Base-by-base conservation (phyloP, 2,888 invertebrate genomes). In the Ornithoptera alexandrae region DNA sequence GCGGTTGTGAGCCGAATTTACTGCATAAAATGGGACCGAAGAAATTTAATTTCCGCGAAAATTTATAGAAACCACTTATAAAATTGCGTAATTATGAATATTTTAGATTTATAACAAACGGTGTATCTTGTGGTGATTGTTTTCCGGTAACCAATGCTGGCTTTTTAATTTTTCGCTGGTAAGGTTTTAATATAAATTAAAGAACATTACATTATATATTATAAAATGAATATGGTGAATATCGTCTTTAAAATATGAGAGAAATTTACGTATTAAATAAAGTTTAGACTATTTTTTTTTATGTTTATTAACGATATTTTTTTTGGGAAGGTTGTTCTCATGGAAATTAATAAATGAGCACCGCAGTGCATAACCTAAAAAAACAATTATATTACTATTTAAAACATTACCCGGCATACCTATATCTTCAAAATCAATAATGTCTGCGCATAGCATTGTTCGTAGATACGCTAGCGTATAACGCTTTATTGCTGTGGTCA, bases 361-460 rank as follows among this genome's bases (percentile, higher is more conserved):
- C 59, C 24, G 62, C 58, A 70, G 53, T 59, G 12, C 7, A 53
- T 36, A 62, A 50, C 12, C 15, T 53, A 53, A 63, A 60, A 60
- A 59, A 67, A 53, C 60, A 56, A 46, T 70, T 63, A 60, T 64
- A 57, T 42, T 20, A 56, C 36, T 2, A 67, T 42, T 63, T 67
- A 64, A 63, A 22, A 67, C 60, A 64, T 56, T 64, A 42, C 58
- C 67, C 64, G 64, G 67, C 42, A 62, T 67, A 61, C 42, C 58
- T 67, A 63, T 61, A 60, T 24, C 57, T 67, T 57, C 63, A 67
- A 71, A 68, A 71, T 71, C 70, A 67, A 71, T 71, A 71, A 71
- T 71, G 70, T 71, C 70, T 71, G 70, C 70, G 70, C 70, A 71
- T 71, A 71, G 70, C 70, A 71, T 71, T 71, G 70, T 71, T 71